phyloP scores from a whole-genome alignment of 2,113 vertebrate genomes.

The Siniperca chuatsi region DNA sequence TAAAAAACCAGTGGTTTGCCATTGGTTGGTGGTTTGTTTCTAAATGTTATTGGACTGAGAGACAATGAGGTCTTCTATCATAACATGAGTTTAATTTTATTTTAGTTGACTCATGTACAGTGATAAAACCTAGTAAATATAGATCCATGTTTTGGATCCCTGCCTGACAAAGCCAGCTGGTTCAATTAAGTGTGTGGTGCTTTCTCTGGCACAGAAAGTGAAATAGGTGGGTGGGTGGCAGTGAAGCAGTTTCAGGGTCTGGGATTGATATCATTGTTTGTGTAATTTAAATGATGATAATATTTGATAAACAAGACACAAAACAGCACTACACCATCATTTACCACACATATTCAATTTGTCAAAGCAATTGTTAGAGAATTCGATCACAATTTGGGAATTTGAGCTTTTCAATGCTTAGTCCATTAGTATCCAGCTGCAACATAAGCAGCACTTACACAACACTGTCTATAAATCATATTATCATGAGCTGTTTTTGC shows the following conservation, averaged over 20 bases:
- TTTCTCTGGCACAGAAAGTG: conserved; percentile 61
- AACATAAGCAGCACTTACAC: conserved; percentile 4
- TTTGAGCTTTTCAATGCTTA: conserved; percentile 14
- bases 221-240: conserved; percentile 67
- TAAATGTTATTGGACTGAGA: conserved; percentile 7
- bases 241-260: conserved; percentile 60
- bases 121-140: conserved; percentile 73
- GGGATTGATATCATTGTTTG: conserved; percentile 63
- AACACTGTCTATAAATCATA: conserved; percentile 17
- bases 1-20: background rate
- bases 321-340: conserved; percentile 12
- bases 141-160: conserved; percentile 67
- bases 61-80: conserved; percentile 25
- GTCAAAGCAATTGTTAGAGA: conserved; percentile 11
- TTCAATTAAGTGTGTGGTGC: conserved; percentile 71
- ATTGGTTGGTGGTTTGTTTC: background rate
- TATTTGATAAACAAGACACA: conserved; percentile 57
- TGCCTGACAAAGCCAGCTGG: conserved; percentile 75
- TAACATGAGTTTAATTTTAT: conserved; percentile 45
- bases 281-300: conserved; percentile 55
- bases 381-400: conserved; percentile 48
- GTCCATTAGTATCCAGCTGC: conserved; percentile 36
- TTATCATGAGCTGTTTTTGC: conserved; percentile 24
- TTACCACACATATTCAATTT: conserved; percentile 37
- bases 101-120: conserved; percentile 64